Base-by-base conservation (phyloP, 2,113 vertebrate genomes). In the Amphilophus citrinellus region DNA sequence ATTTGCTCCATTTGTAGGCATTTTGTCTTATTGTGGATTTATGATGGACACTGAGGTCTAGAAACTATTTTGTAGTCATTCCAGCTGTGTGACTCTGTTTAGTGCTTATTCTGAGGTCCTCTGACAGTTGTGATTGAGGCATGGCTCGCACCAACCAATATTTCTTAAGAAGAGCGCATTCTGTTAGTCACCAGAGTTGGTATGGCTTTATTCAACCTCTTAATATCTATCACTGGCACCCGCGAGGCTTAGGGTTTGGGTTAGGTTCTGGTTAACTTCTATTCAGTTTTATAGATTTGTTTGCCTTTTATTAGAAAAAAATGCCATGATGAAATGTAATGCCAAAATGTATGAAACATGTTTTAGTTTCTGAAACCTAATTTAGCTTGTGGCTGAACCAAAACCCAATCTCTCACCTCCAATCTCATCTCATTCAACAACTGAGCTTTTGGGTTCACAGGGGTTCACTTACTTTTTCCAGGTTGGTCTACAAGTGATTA, bases 401-500 rank as follows among this genome's bases (percentile, higher is more conserved):
- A 9, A 73, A 73, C 27, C 47, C 68, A 53, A 5, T 32, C 53
- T 18, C 47, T 32, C 10, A 73, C 17, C 0, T 1, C 66, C 0
- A 53, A 73, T 50, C 44, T 53, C 44, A 53, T 32, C 10, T 53
- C 44, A 50, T 53, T 73, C 66, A 53, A 73, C 44, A 73, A 27
- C 66, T 73, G 66, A 71, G 24, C 24, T 73, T 53, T 73, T 73
- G 15, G 27, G 22, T 50, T 50, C 10, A 57, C 8, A 57, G 8
- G 4, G 56, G 56, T 73, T 53, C 3, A 73, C 44, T n/a, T 32
- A 71, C 44, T 71, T 53, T 71, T 71, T 35, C 44, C 44, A 53
- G 66, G 9, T 2, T 32, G 66, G 1, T 30, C 44, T 53, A 30
- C 3, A 18, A 32, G 44, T 18, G 20, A 32, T 32, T 8, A 73